These are phyloP conservation scores for Metellina segmentata DNA, from an alignment of 2,888 invertebrate species.

Conservation along the genomic window DNA sequence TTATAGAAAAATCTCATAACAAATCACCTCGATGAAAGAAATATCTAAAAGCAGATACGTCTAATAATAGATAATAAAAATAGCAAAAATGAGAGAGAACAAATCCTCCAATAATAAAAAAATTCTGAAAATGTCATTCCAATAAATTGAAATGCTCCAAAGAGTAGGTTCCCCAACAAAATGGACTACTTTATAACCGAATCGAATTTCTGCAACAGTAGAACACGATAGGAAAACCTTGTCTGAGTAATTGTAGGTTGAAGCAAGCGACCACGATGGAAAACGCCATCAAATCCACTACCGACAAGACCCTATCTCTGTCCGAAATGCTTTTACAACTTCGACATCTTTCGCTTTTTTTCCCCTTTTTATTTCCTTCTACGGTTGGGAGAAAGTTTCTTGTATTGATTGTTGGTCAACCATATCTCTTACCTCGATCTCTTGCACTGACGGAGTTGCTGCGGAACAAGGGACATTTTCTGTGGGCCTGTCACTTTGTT, in stretches of 20 bases:
- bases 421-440: conserved; percentile 51
- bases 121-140: no score
- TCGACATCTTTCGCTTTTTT: conserved; percentile 26
- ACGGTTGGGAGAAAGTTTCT: background rate
- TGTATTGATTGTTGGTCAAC: conserved; percentile 38
- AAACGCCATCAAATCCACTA: conserved; percentile 26
- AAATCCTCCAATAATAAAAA: no score
- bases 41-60: no score
- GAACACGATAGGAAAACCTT: no score
- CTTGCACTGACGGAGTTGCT: conserved; percentile 6
- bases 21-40: no score
- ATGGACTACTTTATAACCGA: no score
- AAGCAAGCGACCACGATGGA: background rate
- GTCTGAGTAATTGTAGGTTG: background rate
- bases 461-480: conserved; percentile 13
- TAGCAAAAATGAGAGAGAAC: no score
- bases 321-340: conserved; percentile 52
- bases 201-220: no score
- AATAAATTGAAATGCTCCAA: no score
- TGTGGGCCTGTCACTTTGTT: conserved; percentile 24
- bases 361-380: conserved; percentile 2
- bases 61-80: no score
- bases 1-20: no score
- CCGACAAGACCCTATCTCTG: conserved; percentile 33
- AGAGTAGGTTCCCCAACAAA: no score